Evolutionary conservation across 2,888 invertebrate genomes (phyloP).

Genomic region (Nephrocerus scutellatus): DNA sequence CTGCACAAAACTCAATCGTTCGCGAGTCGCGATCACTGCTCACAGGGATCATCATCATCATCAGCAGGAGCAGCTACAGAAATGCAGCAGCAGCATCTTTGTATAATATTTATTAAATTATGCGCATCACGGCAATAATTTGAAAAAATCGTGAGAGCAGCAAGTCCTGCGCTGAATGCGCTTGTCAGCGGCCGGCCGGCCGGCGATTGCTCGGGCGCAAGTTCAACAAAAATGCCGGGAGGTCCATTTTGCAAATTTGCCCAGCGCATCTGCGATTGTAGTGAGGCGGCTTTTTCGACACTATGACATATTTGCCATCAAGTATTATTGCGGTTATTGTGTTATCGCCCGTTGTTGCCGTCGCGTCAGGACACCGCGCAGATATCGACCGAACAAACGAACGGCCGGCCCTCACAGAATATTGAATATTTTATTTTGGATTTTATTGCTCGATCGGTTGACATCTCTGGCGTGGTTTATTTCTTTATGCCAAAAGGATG

Average conservation of each 20-base stretch:
- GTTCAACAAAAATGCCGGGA: conserved; percentile 18
- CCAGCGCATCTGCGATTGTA: conserved; percentile 16
- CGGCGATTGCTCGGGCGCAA: too few relatives aligned
- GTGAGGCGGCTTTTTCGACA: conserved; percentile 48
- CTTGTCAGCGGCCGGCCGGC: conserved; percentile 1
- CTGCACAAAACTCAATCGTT: conserved; percentile 13
- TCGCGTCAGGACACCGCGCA: too few relatives aligned
- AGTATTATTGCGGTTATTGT: too few relatives aligned
- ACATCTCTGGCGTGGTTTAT: too few relatives aligned
- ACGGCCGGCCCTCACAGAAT: conserved; percentile 11
- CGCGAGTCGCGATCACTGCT: conserved; percentile 1
- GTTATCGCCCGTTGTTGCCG: too few relatives aligned
- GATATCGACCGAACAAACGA: conserved; percentile 13
- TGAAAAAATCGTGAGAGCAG: too few relatives aligned
- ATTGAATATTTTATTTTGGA: conserved; percentile 25
- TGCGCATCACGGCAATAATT: conserved; percentile 27
- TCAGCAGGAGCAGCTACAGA: not conserved
- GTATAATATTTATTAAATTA: conserved; percentile 29
- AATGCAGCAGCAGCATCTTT: too few relatives aligned
- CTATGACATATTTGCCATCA: conserved; percentile 43
- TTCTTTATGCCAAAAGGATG: too few relatives aligned
- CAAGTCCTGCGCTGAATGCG: conserved; percentile 12
- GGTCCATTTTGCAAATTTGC: conserved; percentile 22
- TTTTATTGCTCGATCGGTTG: too few relatives aligned
- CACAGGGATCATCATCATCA: not conserved